A percentile compares a stretch with the other conserved stretches of the same genome.
Evolutionary conservation across 1,140 invertebrate genomes (phyloP).

Genomic region (Achatina immaculata): DNA sequence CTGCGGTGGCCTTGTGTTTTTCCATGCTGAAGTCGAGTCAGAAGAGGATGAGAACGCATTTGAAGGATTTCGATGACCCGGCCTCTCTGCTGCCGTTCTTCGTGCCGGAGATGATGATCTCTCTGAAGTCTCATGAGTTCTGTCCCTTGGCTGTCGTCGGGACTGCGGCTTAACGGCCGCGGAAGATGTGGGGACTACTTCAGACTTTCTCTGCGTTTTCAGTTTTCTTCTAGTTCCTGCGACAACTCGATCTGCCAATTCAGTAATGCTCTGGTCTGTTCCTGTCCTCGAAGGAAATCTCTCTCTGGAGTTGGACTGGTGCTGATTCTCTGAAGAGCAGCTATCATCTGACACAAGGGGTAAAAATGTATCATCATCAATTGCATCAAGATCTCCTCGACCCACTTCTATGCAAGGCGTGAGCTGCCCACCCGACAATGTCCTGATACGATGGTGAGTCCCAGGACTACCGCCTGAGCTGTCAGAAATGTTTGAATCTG

Average conservation of each 20-base stretch:
- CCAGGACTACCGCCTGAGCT: slow-evolving; percentile 39
- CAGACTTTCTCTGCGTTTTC: neutral
- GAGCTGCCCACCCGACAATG: slow-evolving; percentile 23
- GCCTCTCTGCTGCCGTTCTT: slow-evolving; percentile 34
- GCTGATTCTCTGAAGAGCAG: neutral
- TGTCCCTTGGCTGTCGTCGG: slow-evolving; percentile 24
- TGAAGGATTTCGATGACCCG: slow-evolving; percentile 33
- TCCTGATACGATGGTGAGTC: slow-evolving; percentile 38
- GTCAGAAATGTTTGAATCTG: slow-evolving; percentile 39
- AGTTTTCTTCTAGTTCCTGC: neutral
- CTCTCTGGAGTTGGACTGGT: slow-evolving; percentile 36
- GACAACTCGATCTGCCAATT: neutral
- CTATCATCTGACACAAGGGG: neutral
- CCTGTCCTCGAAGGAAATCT: slow-evolving; percentile 24
- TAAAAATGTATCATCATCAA: slow-evolving; percentile 43
- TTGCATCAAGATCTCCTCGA: slow-evolving; percentile 36
- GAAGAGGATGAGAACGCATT: slow-evolving; percentile 3
- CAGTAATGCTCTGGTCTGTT: neutral
- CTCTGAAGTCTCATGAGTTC: slow-evolving; percentile 18
- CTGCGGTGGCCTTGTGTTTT: slow-evolving; percentile 47
- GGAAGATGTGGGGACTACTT: slow-evolving; percentile 20
- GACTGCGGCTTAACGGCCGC: neutral
- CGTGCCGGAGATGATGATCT: slow-evolving; percentile 16
- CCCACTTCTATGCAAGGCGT: slow-evolving; percentile 42
- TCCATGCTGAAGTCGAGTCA: neutral